Percentiles rank a stretch among this genome's conserved stretches.
Evolutionary conservation across 1,140 invertebrate species (phyloP).

Genomic region (Bactericera cockerelli): DNA sequence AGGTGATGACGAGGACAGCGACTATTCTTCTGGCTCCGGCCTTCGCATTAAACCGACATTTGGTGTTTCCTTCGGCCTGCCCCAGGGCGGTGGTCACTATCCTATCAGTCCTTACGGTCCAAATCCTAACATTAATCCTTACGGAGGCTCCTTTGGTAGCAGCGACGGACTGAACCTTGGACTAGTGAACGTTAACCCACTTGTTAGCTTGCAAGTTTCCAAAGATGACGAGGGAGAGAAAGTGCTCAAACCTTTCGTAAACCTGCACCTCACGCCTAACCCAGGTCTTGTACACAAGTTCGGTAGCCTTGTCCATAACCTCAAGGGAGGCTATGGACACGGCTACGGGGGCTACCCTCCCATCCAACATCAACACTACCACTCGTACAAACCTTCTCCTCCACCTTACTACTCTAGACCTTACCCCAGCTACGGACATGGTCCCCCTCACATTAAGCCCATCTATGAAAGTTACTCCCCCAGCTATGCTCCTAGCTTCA

Average conservation of each 20-base stretch:
- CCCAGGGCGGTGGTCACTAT: conserved; percentile 51
- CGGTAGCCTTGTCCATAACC: conserved; percentile 43
- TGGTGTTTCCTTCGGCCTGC: conserved; percentile 72
- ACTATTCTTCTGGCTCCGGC: conserved; percentile 26
- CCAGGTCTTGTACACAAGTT: conserved; percentile 55
- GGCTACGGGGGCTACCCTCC: conserved; percentile 22
- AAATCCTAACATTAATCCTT: conserved; percentile 48
- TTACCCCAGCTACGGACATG: neutral
- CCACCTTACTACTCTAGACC: conserved; percentile 19
- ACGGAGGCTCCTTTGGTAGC: conserved; percentile 45
- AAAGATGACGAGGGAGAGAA: conserved; percentile 75
- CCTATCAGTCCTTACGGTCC: conserved; percentile 50
- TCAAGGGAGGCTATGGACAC: conserved; percentile 32
- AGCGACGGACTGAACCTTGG: conserved; percentile 59
- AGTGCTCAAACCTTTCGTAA: conserved; percentile 66
- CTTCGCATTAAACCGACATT: conserved; percentile 68
- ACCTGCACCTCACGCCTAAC: conserved; percentile 71
- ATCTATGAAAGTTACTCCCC: neutral
- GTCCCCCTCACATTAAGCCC: neutral
- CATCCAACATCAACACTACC: conserved; percentile 34
- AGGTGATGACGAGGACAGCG: conserved; percentile 20
- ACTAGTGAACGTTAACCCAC: conserved; percentile 62
- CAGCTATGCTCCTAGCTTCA: neutral
- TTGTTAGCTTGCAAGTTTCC: conserved; percentile 61
- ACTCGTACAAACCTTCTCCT: conserved; percentile 28